Evolutionary conservation across 2,888 invertebrate species (phyloP).

Genomic region (Athrips mouffetella): DNA sequence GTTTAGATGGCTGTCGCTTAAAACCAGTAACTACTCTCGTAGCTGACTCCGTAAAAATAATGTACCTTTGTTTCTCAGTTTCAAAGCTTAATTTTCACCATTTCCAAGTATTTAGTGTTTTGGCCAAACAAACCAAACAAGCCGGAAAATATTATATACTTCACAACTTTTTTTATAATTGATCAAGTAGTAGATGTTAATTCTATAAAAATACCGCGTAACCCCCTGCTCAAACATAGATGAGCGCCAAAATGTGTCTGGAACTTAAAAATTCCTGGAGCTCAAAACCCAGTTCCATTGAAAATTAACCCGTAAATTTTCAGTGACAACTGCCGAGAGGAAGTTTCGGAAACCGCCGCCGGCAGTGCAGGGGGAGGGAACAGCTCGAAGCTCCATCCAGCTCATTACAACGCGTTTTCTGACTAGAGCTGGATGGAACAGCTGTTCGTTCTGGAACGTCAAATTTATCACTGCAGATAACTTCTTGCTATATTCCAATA

Average conservation of each 20-base stretch:
- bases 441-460: slow-evolving; percentile 23
- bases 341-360: slow-evolving; percentile 72
- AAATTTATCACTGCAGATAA: slow-evolving; percentile 19
- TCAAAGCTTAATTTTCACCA: no score
- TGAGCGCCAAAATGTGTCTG: slow-evolving; percentile 48
- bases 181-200: no score
- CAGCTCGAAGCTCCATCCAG: slow-evolving; percentile 44
- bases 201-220: slow-evolving; percentile 22
- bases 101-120: no score
- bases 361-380: slow-evolving; percentile 50
- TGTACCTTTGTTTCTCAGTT: no score
- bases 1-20: no score
- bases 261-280: slow-evolving; percentile 63
- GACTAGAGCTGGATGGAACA: slow-evolving; percentile 28
- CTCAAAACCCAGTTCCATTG: slow-evolving; percentile 63
- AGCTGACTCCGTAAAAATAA: no score
- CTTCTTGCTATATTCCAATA: slow-evolving; percentile 7
- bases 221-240: slow-evolving; percentile 30
- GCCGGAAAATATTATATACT: no score
- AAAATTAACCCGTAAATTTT: slow-evolving; percentile 77
- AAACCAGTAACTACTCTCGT: no score
- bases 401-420: slow-evolving; percentile 52
- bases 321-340: slow-evolving; percentile 71
- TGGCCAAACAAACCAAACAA: no score
- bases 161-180: no score